Percentiles rank a stretch among this genome's conserved stretches.
These are phyloP conservation scores for Dendrolimus kikuchii DNA, from an alignment of 1,140 invertebrate genomes.

Conservation along the genomic window DNA sequence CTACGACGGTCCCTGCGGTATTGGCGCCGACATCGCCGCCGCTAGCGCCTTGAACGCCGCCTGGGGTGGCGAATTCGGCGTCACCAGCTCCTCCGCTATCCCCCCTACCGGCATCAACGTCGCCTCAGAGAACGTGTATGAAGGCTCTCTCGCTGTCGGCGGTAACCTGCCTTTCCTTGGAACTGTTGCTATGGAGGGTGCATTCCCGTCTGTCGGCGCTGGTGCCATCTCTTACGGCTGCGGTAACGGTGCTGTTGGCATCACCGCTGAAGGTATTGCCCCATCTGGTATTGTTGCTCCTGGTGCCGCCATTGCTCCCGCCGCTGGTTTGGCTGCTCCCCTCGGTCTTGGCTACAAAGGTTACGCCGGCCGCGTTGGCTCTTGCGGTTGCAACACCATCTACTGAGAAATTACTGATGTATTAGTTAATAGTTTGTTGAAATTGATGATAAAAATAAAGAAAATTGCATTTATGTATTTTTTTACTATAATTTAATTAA, in stretches of 20 bases:
- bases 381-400: too few relatives aligned
- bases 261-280: slow-evolving; percentile 2
- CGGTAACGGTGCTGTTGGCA: slow-evolving; percentile 17
- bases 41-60: slow-evolving; percentile 1
- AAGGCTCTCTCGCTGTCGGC: slow-evolving; percentile 7
- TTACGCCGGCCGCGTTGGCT: not conserved
- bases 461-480: too few relatives aligned
- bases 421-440: too few relatives aligned
- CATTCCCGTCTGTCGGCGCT: slow-evolving; percentile 23
- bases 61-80: slow-evolving; percentile 20
- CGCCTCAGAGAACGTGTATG: slow-evolving; percentile 6
- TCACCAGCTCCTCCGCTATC: slow-evolving; percentile 25
- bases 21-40: not conserved
- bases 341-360: not conserved
- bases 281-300: too few relatives aligned
- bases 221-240: slow-evolving; percentile 22
- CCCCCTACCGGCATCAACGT: slow-evolving; percentile 26
- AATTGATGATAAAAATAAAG: too few relatives aligned
- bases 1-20: not conserved
- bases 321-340: not conserved
- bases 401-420: too few relatives aligned
- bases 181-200: slow-evolving; percentile 14
- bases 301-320: not conserved
- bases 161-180: slow-evolving; percentile 11
- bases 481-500: too few relatives aligned